Base-by-base conservation (phyloP, 2,113 vertebrate genomes). In the Cervus canadensis region DNA sequence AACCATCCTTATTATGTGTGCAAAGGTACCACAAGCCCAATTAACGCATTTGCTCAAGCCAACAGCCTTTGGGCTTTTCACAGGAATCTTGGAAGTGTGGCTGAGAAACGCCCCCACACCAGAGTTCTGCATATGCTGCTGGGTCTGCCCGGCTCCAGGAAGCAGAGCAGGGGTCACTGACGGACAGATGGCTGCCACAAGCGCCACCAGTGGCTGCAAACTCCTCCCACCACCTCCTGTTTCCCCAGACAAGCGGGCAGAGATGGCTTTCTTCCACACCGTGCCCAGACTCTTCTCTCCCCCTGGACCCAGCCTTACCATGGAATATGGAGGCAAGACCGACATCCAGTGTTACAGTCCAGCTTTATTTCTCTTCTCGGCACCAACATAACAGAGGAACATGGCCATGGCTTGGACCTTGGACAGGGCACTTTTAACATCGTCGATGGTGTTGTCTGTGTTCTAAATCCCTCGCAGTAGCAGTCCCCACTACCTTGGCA, bases 161-260 rank as follows among this genome's bases (percentile, higher is more conserved):
- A 92, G 87, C 93, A 13, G 48, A 89, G 54, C 82, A 10, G 1
- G 33, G 98, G 97, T 98, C 98, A 87, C 71, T 43, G 59, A 40
- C 52, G 56, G 87, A 95, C 98, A 98, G 98, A 98, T 97, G 97
- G 98, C 95, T 87, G 48, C 91, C 95, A 50, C 33, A 57, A 43
- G 60, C 30, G 1, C 40, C 88, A 10, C 71, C 64, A 50, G 56
- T 2, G 10, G 85, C 89, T 28, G 0, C 83, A 92, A 96, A 8
- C 83, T 82, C 90, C 45, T 50, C 84, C 92, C 56, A 28, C 89
- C 45, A 16, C 71, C 78, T 89, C 87, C 83, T 62, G 3, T 40
- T 64, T 56, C 62, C 21, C 1, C 54, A 56, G 11, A 30, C 33
- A 21, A 33, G 45, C 3, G 1, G 36, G 59, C 11, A 94, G 78